These are phyloP conservation scores for Anser cygnoides DNA, from an alignment of 2,113 vertebrate species.

Conservation along the genomic window DNA sequence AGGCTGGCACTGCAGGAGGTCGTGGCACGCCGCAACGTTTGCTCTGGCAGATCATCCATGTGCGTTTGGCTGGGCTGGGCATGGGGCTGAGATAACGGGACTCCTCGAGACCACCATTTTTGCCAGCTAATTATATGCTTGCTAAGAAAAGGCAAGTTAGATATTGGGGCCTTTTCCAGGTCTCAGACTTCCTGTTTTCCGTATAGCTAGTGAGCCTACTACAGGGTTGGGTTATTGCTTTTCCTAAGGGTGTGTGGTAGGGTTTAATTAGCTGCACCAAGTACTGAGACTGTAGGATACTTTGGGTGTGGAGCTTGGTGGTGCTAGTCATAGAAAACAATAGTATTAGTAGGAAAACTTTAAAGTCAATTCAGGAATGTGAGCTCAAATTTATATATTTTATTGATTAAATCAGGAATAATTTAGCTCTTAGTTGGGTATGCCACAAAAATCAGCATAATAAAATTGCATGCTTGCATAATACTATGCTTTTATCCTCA, in stretches of 20 bases:
- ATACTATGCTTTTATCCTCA: neutral
- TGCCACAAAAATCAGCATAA: neutral
- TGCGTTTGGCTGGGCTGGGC: accelerated
- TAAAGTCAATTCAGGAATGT: neutral
- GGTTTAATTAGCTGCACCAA: neutral
- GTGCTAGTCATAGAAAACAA: neutral
- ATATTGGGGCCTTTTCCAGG: neutral
- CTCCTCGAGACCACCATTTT: neutral
- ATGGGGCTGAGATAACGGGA: neutral
- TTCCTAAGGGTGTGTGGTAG: neutral
- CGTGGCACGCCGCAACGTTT: accelerated
- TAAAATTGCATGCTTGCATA: neutral
- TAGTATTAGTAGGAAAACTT: neutral
- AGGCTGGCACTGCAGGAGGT: neutral
- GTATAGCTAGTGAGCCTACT: neutral
- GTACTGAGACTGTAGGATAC: neutral
- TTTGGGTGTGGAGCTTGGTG: accelerated
- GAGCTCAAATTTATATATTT: neutral
- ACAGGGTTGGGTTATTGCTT: neutral
- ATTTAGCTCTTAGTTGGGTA: neutral
- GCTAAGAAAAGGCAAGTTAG: neutral
- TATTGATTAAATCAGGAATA: neutral
- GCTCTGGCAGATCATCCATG: neutral
- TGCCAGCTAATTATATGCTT: neutral
- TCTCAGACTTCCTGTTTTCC: neutral